Base-by-base conservation (phyloP, 1,140 invertebrate species). In the Calephelis nemesis region DNA sequence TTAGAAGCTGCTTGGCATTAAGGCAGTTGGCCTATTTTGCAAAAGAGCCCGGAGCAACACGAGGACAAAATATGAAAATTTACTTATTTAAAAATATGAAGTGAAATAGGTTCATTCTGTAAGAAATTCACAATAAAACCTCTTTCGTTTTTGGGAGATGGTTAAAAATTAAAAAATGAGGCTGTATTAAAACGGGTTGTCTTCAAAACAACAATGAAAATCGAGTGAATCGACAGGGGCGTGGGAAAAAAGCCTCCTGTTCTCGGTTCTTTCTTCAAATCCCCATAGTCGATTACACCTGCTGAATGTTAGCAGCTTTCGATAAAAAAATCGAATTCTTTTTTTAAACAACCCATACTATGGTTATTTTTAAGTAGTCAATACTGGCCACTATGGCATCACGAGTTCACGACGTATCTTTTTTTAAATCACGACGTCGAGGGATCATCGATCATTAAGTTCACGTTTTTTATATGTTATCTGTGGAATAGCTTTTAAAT, bases 181-280 rank as follows among this genome's bases (percentile, higher is more conserved):
- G 19, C 52, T 58, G 19, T 58, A 58, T 58, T 9, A 58, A 12
- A 30, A 77, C 69, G 73, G 68, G 75, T 77, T 77, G 70, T 81
- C 72, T 84, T 81, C 78, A 64, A 81, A 75, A 65, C 62, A 74
- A 79, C 81, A 84, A 79, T 79, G 75, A 81, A 77, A 73, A 79
- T 81, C 77, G 78, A 80, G 52, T 58, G 49, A 52, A 49, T 63
- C 62, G 62, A 40, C 77, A 80, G 77, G 81, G 84, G 79, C 88
- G 88, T 91, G 88, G 88, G 88, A 91, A 91, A 86, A 88, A 86
- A 81, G 87, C 88, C 88, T 89, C 74, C 88, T 91, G 88, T 87
- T 87, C 80, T 74, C 79, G 77, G 75, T 79, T 79, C 80, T 87
- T 88, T 85, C 84, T 84, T 85, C 82, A 85, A 88, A 86, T 77